Evolutionary conservation across 2,888 invertebrate genomes (phyloP).

Genomic region (Phanerotoma sp.): DNA sequence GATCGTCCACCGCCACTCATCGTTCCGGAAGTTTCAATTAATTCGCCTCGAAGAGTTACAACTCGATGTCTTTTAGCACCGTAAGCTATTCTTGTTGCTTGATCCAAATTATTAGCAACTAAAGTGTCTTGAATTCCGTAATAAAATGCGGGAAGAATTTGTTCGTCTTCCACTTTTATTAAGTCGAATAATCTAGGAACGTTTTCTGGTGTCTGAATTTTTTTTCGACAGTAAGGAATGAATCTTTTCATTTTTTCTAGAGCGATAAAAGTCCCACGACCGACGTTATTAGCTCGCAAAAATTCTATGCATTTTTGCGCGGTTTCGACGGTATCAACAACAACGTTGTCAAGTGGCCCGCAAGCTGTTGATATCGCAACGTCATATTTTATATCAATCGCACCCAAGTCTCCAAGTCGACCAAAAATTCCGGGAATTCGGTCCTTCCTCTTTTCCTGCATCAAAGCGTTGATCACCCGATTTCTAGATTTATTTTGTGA

Average conservation of each 20-base stretch:
- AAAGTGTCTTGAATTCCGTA: slow-evolving; percentile 76
- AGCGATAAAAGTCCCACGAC: slow-evolving; percentile 85
- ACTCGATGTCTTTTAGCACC: slow-evolving; percentile 77
- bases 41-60: slow-evolving; percentile 69
- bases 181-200: slow-evolving; percentile 89
- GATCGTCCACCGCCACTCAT: slow-evolving; percentile 92
- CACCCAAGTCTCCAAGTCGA: slow-evolving; percentile 92
- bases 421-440: slow-evolving; percentile 85
- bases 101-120: slow-evolving; percentile 82
- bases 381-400: slow-evolving; percentile 90
- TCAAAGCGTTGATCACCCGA: slow-evolving; percentile 73
- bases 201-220: slow-evolving; percentile 75
- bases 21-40: slow-evolving; percentile 66
- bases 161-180: slow-evolving; percentile 75
- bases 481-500: slow-evolving; percentile 70
- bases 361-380: slow-evolving; percentile 95
- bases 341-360: slow-evolving; percentile 84
- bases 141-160: slow-evolving; percentile 85
- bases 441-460: slow-evolving; percentile 79
- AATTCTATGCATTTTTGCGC: slow-evolving; percentile 82
- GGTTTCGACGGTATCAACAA: slow-evolving; percentile 85
- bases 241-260: slow-evolving; percentile 80
- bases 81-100: slow-evolving; percentile 86
- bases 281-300: slow-evolving; percentile 76
- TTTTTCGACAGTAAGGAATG: slow-evolving; percentile 52